Evolutionary conservation across 2,797 vertebrate species (phyloP), one percentile per base, ranked within the genome.

Genomic region (Sebastes alutus): DNA sequence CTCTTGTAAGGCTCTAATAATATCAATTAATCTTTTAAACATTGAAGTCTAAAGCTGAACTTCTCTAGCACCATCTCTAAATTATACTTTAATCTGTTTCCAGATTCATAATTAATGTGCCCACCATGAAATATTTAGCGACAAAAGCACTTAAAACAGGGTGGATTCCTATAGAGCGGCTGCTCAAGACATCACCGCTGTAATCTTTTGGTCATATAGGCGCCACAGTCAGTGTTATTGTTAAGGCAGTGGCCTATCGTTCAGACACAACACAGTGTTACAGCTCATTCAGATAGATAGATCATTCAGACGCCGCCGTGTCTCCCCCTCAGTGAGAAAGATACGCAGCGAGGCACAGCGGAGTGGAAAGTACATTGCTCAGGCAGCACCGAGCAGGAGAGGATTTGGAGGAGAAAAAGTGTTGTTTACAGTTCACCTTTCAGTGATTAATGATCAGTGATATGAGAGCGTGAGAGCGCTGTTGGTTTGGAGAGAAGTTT

Each of bases 81-180:
- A 70, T 78, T 79, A 59, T 62, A 65, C 75, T 88, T 84, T 80
- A 81, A 38, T 73, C 55, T 2, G 11, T 69, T 87, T 76, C 83
- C 65, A 56, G 56, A 86, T 90, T 88, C 59, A 93, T 93, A 87
- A 91, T 89, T 87, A 59, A 93, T 90, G 67, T 55, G 29, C 22
- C 80, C 55, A 5, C 38, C 54, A 90, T 93, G 20, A 90, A 94
- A 91, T 89, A 94, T 94, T 94, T 30, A 93, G 70, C 0, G 6
- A 84, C 61, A 73, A 88, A 79, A 83, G 74, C 58, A 66, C 80
- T 87, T 75, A 73, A 88, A 87, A 54, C 30, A 33, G 72, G 59
- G 81, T 63, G 73, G 62, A 72, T 83, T 76, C 82, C 54, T 62
- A 42, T 8, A 4, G 7, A 81, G 60, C 0, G 32, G 8, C 73